Evolutionary conservation across 1,140 invertebrate species (phyloP).

Genomic region (Brachionus manjavacas): DNA sequence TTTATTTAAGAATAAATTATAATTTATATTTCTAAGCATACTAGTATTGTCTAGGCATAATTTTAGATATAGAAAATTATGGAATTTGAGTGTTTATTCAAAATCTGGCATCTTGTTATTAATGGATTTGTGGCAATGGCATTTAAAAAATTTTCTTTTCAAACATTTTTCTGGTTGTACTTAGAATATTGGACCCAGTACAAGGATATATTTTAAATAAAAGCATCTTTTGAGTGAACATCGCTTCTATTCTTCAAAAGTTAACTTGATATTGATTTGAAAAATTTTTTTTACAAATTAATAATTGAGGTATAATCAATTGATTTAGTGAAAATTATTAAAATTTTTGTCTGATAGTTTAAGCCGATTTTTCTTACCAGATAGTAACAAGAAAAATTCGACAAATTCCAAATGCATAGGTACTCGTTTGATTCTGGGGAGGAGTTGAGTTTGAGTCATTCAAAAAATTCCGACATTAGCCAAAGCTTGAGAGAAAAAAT

Average conservation of each 20-base stretch:
- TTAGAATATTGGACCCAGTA: background rate
- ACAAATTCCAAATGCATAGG: no score
- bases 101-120: background rate
- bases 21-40: background rate
- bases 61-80: background rate
- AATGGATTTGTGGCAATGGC: background rate
- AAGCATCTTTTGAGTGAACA: background rate
- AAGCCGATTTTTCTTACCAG: no score
- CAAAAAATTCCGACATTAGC: no score
- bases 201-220: background rate
- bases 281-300: background rate
- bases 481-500: no score
- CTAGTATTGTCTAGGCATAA: background rate
- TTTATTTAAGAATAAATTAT: conserved; percentile 10
- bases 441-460: no score
- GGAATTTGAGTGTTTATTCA: background rate
- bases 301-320: no score
- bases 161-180: background rate
- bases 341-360: no score
- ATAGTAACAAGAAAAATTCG: no score
- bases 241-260: background rate
- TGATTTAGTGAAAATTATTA: no score
- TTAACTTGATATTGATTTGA: background rate
- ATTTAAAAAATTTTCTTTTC: background rate
- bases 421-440: no score